Base-by-base conservation (phyloP, 2,113 vertebrate species). In the Muntiacus reevesi region DNA sequence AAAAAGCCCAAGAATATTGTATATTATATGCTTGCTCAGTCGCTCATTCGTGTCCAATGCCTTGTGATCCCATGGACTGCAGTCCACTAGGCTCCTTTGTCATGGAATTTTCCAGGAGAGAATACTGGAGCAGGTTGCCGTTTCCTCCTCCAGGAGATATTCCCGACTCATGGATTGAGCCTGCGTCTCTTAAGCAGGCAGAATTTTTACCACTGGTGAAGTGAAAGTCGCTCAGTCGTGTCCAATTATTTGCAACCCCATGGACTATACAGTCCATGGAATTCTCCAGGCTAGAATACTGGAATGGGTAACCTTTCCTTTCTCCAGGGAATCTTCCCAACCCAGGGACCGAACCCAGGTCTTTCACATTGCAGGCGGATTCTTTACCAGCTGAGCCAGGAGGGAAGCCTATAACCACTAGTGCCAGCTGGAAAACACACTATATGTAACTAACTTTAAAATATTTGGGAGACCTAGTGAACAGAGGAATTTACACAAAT, bases 91-190 rank as follows among this genome's bases (percentile, higher is more conserved):
- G n/a, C 33, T 71, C 17, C n/a, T 21, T 17, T 71, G 17, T 71
- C 64, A 71, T 36, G n/a, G n/a, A 71, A 71, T 21, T 71, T 71
- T 36, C 9, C 64, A 71, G 64, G 64, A n/a, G 4, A 71, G 64
- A 36, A 71, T 36, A 36, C n/a, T 71, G 64, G 64, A 71, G n/a
- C n/a, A 71, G 17, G 16, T 67, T n/a, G 64, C n/a, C 9, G 21
- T 36, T 71, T 71, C 17, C 2, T 36, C 7, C n/a, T 36, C 64
- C 64, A 71, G n/a, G n/a, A 36, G 64, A 71, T 71, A 36, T 71
- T 6, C n/a, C 64, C 0, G 2, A 36, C n/a, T 2, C 64, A 71
- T 0, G 17, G n/a, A 71, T 21, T 71, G n/a, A 71, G 9, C 64
- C 64, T 1, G 0, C 1, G 0, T 64, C 7, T 64, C 62, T 64